Percentiles rank a stretch among this genome's conserved stretches.
These are phyloP conservation scores for Scyliorhinus canicula DNA, from an alignment of 2,797 vertebrate species.

Conservation along the genomic window DNA sequence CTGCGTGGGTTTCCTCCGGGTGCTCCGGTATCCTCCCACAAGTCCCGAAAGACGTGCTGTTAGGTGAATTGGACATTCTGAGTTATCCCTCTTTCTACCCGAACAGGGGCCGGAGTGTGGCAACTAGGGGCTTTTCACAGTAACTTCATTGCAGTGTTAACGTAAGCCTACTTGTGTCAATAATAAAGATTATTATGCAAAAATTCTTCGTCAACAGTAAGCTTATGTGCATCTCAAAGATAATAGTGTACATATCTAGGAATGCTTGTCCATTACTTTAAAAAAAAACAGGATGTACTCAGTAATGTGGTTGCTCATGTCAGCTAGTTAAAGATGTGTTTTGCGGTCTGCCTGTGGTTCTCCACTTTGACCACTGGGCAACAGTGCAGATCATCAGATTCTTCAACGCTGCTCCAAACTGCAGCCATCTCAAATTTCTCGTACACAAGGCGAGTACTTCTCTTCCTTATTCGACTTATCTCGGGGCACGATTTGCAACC, in stretches of 20 bases:
- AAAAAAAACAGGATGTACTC: not conserved
- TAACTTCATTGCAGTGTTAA: too few species aligned
- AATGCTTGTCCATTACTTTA: not conserved
- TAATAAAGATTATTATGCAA: too few species aligned
- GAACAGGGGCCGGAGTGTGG: too few species aligned
- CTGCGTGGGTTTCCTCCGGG: too few species aligned
- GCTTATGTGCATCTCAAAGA: not conserved
- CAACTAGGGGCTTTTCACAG: too few species aligned
- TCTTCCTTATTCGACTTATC: constrained; percentile 6
- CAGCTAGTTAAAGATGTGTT: not conserved
- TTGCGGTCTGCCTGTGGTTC: not conserved
- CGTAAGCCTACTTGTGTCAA: too few species aligned
- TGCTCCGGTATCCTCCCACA: too few species aligned
- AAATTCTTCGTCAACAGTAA: not conserved
- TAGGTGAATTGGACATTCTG: too few species aligned
- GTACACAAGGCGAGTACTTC: not conserved
- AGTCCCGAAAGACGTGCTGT: too few species aligned
- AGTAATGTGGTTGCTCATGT: not conserved
- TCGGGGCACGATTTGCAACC: not conserved
- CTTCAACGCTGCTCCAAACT: not conserved
- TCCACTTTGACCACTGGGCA: not conserved
- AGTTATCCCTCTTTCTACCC: too few species aligned
- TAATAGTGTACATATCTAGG: not conserved
- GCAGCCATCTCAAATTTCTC: not conserved
- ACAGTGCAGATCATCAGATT: not conserved